These are phyloP conservation scores for Boleophthalmus pectinirostris DNA, from an alignment of 2,113 vertebrate species.

Conservation along the genomic window DNA sequence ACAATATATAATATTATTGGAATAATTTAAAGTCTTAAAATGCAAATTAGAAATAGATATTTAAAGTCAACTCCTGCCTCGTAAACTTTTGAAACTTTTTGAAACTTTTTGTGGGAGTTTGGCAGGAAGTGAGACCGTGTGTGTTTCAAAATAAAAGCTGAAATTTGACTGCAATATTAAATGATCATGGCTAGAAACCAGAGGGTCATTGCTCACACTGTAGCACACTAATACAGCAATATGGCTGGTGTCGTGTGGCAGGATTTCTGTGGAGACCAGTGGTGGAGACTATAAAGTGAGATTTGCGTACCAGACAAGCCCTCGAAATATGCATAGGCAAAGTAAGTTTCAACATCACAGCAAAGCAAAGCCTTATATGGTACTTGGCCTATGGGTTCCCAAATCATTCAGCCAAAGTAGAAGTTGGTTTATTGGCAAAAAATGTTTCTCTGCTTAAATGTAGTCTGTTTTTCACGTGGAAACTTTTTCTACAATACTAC, in stretches of 20 bases:
- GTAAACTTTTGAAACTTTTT: background rate
- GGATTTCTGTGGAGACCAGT: too few species aligned
- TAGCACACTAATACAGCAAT: background rate
- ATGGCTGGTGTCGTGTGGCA: too few species aligned
- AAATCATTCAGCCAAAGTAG: background rate
- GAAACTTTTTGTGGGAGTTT: background rate
- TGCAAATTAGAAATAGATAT: background rate
- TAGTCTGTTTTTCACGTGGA: background rate
- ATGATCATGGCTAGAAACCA: background rate
- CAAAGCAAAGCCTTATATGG: background rate
- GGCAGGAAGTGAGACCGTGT: conserved; percentile 18
- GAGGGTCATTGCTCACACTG: background rate
- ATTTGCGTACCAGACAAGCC: too few species aligned
- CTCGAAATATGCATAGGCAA: too few species aligned
- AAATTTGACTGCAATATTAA: background rate
- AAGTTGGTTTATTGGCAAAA: background rate
- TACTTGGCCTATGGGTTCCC: background rate
- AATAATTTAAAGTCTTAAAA: too few species aligned
- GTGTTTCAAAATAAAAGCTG: conserved; percentile 49
- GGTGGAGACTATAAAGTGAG: too few species aligned
- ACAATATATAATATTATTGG: too few species aligned
- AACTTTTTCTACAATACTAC: background rate
- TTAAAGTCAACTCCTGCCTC: background rate
- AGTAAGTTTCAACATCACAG: background rate
- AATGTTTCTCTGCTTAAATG: background rate